Evolutionary conservation across 2,113 vertebrate species (phyloP).

Genomic region (Campylomormyrus numenius): DNA sequence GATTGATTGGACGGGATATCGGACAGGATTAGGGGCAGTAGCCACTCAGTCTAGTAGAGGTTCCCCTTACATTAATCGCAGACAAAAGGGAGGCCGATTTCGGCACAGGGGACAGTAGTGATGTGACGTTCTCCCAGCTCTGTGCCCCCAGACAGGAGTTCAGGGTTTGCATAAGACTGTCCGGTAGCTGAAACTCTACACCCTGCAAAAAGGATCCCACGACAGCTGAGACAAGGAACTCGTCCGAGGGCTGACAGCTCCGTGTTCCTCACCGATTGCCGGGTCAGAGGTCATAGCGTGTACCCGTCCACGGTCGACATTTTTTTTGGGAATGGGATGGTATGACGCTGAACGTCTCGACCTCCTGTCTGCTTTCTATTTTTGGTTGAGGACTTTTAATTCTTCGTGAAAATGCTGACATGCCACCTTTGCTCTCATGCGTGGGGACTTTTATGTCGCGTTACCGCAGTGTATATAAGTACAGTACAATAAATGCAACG

Average conservation of each 20-base stretch:
- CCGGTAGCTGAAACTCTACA: conserved; percentile 19
- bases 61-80: conserved; percentile 81
- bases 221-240: not conserved
- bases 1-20: conserved; percentile 86
- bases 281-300: not conserved
- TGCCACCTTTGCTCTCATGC: not conserved
- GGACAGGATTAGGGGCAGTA: conserved; percentile 85
- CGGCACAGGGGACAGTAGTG: conserved; percentile 35
- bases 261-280: not conserved
- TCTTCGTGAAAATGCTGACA: not conserved
- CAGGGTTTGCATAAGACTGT: conserved; percentile 17
- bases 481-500: not conserved
- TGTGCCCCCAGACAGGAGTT: conserved; percentile 13
- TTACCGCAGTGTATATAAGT: not conserved
- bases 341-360: not conserved
- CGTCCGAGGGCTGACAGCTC: not conserved
- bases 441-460: not conserved
- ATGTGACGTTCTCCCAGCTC: not conserved
- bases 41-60: conserved; percentile 91
- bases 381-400: not conserved
- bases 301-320: not conserved
- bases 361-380: not conserved
- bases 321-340: not conserved
- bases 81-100: conserved; percentile 72
- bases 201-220: not conserved